Evolutionary conservation across 1,140 invertebrate species (phyloP), one percentile per base, ranked within the genome.

Genomic region (Drosophila eugracilis): DNA sequence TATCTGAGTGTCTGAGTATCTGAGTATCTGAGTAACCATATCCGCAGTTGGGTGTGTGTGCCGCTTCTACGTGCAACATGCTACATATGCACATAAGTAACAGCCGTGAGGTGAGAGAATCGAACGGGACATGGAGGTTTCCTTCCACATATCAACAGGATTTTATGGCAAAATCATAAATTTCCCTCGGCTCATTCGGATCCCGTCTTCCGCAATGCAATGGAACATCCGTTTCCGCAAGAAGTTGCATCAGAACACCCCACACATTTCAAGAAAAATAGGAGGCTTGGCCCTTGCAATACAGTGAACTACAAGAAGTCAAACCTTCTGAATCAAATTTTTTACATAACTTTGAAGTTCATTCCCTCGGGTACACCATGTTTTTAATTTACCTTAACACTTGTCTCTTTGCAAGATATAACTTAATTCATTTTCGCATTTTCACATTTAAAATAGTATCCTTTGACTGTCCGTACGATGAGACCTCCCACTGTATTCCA

Each of bases 101-200:
- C 57, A 42, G 39, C 39, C 34, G 36, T 7, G 48, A 54, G 55
- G 55, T 58, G 58, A 62, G 55, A 58, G 57, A 41, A 34, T 14
- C 19, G 65, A 37, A n/a, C 22, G 7, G 17, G 42, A 5, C 15
- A 14, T 14, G 42, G 6, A 24, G 32, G 45, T 45, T 60, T 72
- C 54, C 69, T 67, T n/a, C n/a, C n/a, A n/a, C 69, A 86, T 50
- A 62, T 88, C 53, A 73, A 88, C 59, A 85, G 78, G 76, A 86
- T 65, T 88, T 86, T 88, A 88, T 83, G 69, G 83, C 81, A 83
- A 69, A 67, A 88, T 81, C 81, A 86, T 86, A 86, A 86, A 86
- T 86, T 88, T 70, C 44, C 59, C 77, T 77, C 74, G 70, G 78
- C 78, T 88, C 34, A 52, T 86, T 71, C 63, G 73, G 50, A 67